A percentile compares a stretch with the other conserved stretches of the same genome.
Evolutionary conservation across 2,888 invertebrate species (phyloP).

Genomic region (Acanthosepion lycidas): DNA sequence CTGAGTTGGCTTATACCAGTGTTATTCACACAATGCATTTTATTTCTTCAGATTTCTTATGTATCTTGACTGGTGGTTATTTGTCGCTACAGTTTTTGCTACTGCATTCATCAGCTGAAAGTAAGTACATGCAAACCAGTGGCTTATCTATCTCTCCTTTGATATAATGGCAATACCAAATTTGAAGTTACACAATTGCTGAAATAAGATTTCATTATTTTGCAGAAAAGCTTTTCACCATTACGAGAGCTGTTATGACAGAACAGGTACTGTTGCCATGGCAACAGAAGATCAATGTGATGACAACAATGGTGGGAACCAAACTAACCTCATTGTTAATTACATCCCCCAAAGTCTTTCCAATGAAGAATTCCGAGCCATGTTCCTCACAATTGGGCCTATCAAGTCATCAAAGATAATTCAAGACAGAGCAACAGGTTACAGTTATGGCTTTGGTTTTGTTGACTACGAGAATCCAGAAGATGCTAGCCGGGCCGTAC

Average conservation of each 20-base stretch:
- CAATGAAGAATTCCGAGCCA: constrained; percentile 89
- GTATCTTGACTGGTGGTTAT: constrained; percentile 5
- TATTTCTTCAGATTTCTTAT: not conserved
- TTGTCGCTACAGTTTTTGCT: not conserved
- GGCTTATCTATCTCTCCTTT: too few relatives aligned
- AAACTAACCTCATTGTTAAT: constrained; percentile 93
- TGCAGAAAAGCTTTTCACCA: not conserved
- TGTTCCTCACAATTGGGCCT: constrained; percentile 91
- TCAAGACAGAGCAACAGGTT: constrained; percentile 82
- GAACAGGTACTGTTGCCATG: constrained; percentile 37
- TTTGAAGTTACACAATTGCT: too few relatives aligned
- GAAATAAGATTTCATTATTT: not conserved
- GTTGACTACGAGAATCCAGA: constrained; percentile 90
- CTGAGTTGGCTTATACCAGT: too few relatives aligned
- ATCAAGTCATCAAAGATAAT: constrained; percentile 89
- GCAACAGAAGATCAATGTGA: constrained; percentile 46
- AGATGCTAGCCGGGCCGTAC: constrained; percentile 90
- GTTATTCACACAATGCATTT: not conserved
- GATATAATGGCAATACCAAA: too few relatives aligned
- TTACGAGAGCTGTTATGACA: constrained; percentile 37
- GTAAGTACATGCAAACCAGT: not conserved
- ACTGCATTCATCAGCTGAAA: constrained; percentile 15
- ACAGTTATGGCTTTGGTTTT: constrained; percentile 97
- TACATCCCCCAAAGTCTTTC: constrained; percentile 95
- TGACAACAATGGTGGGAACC: constrained; percentile 48